Evolutionary conservation across 2,888 invertebrate species (phyloP), one percentile per base, ranked within the genome.

Genomic region (Polymixis flavicincta): DNA sequence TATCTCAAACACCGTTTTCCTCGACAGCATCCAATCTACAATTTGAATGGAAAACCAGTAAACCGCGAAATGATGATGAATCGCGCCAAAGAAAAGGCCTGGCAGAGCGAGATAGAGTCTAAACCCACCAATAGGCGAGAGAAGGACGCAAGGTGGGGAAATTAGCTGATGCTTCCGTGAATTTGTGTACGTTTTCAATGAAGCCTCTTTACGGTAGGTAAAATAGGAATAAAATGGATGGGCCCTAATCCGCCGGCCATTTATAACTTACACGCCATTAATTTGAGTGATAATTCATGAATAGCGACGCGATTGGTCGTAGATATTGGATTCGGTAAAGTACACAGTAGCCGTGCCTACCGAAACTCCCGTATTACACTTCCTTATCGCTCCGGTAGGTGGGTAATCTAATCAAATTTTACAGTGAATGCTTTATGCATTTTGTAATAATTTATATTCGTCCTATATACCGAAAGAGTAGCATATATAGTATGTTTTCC

Each of bases 1-100:
- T 86, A 83, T 82, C 85, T 81, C 74, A 85, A 79, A 86, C 87
- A 84, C 86, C 85, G 86, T 87, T 89, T 88, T 88, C 80, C 87
- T 86, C 87, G 87, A 87, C 88, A 88, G 87, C 89, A 87, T 87
- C 87, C 90, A 89, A 92, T 91, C 89, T 88, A 87, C 89, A 87
- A 87, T 92, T 90, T 96, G 95, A 96, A 96, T 96, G 92, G 94
- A 94, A 95, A 95, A 93, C 92, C 96, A 96, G 93, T 93, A 94
- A 96, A 96, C 95, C 96, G 96, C 94, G 94, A 96, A 96, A 96
- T 93, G 95, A 96, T 96, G 96, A 96, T 96, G 96, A 96, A 96
- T 96, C 93, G 96, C 90, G 90, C 88, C 88, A 85, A 90, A 92
- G 92, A 93, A 93, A 95, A 94, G 95, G 94, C 94, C 93, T 93